Conservation (phyloP, 2,888 invertebrate genomes). For the Deilephila elpenor region DNA sequence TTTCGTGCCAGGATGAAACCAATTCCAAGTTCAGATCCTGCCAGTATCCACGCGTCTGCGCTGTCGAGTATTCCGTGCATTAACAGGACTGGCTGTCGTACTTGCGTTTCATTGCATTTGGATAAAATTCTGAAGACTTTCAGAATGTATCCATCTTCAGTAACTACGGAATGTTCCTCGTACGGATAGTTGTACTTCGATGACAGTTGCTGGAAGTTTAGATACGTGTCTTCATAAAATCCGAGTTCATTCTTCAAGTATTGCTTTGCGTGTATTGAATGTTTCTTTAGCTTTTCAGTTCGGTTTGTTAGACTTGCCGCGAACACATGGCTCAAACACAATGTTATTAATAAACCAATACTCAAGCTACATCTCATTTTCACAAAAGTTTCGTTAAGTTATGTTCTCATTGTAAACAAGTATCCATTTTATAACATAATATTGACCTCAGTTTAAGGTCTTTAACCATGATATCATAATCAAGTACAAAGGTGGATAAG, state of each 20-base stretch:
- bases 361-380: constrained; percentile 50
- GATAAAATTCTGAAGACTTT: constrained; percentile 61
- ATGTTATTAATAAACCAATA: constrained; percentile 42
- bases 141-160: constrained; percentile 69
- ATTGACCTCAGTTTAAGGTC: constrained; percentile 72
- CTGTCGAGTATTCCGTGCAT: constrained; percentile 66
- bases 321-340: constrained; percentile 27
- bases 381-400: constrained; percentile 55
- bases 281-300: constrained; percentile 48
- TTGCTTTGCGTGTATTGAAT: constrained; percentile 60
- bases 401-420: constrained; percentile 61
- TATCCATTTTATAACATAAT: constrained; percentile 71
- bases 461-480: constrained; percentile 48
- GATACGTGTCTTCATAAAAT: constrained; percentile 68
- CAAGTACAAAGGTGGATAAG: constrained; percentile 34
- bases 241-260: constrained; percentile 62
- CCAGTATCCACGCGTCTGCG: constrained; percentile 64
- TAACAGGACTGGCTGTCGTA: constrained; percentile 58
- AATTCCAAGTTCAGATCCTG: constrained; percentile 57
- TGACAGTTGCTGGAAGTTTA: constrained; percentile 67
- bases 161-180: constrained; percentile 60
- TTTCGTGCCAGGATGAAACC: constrained; percentile 73
- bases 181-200: constrained; percentile 60
- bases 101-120: constrained; percentile 51
- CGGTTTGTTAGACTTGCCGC: constrained; percentile 39